A percentile compares a stretch with the other conserved stretches of the same genome.
phyloP scores from a whole-genome alignment of 2,113 vertebrate genomes.

The Pionites leucogaster region DNA sequence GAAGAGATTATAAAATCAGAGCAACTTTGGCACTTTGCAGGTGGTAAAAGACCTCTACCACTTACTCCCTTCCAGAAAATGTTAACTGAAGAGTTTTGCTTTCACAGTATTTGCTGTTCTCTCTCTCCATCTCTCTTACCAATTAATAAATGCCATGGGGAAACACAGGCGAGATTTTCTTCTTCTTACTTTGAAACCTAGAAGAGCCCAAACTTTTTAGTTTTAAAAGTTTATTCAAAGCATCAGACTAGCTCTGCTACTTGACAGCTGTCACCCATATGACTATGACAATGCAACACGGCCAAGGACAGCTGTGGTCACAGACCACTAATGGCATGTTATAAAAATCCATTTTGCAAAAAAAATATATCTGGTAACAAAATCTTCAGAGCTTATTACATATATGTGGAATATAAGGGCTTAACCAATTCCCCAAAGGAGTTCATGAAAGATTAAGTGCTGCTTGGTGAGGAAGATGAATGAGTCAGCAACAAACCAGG shows the following conservation, averaged over 20 bases:
- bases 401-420: not conserved
- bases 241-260: not conserved
- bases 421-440: not conserved
- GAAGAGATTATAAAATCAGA: not conserved
- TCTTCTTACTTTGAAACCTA: not conserved
- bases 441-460: not conserved
- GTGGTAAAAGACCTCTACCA: not conserved
- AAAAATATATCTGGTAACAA: not conserved
- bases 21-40: not conserved
- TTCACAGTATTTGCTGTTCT: not conserved
- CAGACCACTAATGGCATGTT: not conserved
- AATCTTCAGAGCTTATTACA: not conserved
- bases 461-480: not conserved
- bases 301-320: not conserved
- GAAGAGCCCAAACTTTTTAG: not conserved
- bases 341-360: not conserved
- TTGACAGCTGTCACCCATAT: not conserved
- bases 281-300: not conserved
- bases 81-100: not conserved
- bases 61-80: not conserved
- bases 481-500: not conserved
- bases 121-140: not conserved
- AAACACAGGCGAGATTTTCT: fast-evolving
- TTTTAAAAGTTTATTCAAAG: not conserved
- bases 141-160: not conserved